Percentiles rank a stretch among this genome's conserved stretches.
Evolutionary conservation across 2,888 invertebrate genomes (phyloP).

Genomic region (Craniophora ligustri): DNA sequence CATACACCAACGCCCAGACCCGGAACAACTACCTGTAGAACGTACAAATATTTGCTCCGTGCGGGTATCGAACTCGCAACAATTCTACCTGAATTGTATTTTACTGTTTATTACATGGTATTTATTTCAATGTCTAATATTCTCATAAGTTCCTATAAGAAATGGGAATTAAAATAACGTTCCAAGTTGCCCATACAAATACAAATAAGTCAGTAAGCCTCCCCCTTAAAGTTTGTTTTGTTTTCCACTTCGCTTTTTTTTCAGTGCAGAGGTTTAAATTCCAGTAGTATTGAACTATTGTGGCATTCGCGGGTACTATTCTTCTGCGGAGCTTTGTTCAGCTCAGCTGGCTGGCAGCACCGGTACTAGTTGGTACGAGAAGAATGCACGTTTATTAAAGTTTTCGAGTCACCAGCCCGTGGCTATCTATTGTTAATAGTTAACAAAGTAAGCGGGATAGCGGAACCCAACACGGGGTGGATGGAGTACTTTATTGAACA

Average conservation of each 20-base stretch:
- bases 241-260: constrained; percentile 37
- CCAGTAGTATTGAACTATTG: constrained; percentile 41
- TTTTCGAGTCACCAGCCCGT: constrained; percentile 15
- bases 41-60: no score
- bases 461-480: constrained; percentile 1
- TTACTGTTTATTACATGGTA: no score
- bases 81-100: no score
- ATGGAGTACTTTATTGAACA: constrained; percentile 17
- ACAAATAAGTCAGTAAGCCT: no score
- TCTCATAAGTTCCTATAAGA: not conserved
- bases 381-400: constrained; percentile 44
- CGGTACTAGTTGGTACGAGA: constrained; percentile 16
- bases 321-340: constrained; percentile 34
- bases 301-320: constrained; percentile 36
- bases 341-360: constrained; percentile 15
- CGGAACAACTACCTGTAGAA: no score
- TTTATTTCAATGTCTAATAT: not conserved
- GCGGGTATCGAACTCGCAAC: no score
- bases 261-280: constrained; percentile 28
- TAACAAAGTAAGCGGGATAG: constrained; percentile 33
- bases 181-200: no score
- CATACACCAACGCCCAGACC: no score
- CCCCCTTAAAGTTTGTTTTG: not conserved
- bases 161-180: no score
- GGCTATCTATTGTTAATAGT: constrained; percentile 20